Conservation (phyloP, 2,113 vertebrate genomes). For the Hydropotes inermis region DNA sequence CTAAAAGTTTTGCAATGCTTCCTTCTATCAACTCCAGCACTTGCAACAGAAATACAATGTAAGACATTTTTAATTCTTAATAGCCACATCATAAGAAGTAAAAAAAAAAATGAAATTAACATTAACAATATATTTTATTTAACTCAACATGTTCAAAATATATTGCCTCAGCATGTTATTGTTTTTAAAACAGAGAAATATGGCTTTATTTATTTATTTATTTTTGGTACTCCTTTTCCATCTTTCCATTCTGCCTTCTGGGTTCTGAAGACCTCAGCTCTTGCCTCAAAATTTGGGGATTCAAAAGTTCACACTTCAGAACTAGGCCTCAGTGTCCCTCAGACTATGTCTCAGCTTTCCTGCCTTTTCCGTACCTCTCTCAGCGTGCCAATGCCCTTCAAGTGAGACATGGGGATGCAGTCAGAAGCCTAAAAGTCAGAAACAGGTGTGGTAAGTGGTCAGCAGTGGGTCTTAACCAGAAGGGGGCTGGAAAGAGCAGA, state of each 20-base stretch:
- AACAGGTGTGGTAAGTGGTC: fast-evolving
- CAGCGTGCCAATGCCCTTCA: not conserved
- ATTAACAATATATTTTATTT: not conserved
- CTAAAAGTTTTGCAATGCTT: not conserved
- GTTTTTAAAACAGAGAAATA: not conserved
- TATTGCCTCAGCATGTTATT: not conserved
- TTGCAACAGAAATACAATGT: not conserved
- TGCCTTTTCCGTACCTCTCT: not conserved
- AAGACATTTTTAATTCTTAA: not conserved
- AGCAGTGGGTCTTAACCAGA: fast-evolving
- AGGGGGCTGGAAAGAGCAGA: not conserved
- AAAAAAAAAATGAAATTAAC: not conserved
- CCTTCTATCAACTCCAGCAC: not conserved
- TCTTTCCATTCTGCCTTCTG: not conserved
- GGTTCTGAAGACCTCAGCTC: not conserved
- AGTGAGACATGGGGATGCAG: fast-evolving
- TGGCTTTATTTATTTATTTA: no score
- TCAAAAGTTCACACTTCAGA: not conserved
- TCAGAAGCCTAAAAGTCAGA: not conserved
- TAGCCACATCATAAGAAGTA: not conserved
- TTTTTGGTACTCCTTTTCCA: not conserved
- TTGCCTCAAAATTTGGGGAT: not conserved
- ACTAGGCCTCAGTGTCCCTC: not conserved
- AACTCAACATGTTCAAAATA: not conserved
- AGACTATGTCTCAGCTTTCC: not conserved